Evolutionary conservation across 2,113 vertebrate species (phyloP).

Genomic region (Perca schrenkii): DNA sequence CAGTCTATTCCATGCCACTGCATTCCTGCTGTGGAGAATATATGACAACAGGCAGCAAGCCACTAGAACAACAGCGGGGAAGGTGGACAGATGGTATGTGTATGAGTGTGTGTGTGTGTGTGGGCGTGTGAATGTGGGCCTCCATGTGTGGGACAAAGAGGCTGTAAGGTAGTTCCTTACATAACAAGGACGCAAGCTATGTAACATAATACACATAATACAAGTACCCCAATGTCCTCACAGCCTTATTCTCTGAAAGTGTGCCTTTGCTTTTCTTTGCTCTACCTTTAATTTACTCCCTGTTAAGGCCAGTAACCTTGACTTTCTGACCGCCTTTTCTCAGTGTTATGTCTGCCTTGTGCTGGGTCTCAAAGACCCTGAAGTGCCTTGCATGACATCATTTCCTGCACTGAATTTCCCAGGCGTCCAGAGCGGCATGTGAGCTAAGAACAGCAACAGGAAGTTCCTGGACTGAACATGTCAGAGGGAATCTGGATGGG

Average conservation of each 20-base stretch:
- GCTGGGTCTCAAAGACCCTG: slow-evolving; percentile 51
- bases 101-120: slow-evolving; percentile 10
- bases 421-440: slow-evolving; percentile 49
- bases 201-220: slow-evolving; percentile 63
- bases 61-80: slow-evolving; percentile 54
- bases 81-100: slow-evolving; percentile 53
- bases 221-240: slow-evolving; percentile 48
- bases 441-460: slow-evolving; percentile 73
- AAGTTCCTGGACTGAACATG: slow-evolving; percentile 63
- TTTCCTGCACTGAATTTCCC: slow-evolving; percentile 79
- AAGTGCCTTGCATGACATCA: slow-evolving; percentile 70
- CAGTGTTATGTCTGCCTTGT: slow-evolving; percentile 43
- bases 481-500: slow-evolving; percentile 49
- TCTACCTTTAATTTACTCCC: slow-evolving; percentile 59
- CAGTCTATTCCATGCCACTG: slow-evolving; percentile 36
- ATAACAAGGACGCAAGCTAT: slow-evolving; percentile 55
- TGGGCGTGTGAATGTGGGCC: slow-evolving; percentile 33
- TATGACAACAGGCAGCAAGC: slow-evolving; percentile 61
- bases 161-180: slow-evolving; percentile 55
- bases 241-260: slow-evolving; percentile 31
- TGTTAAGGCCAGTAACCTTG: slow-evolving; percentile 36
- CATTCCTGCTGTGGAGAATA: slow-evolving; percentile 65
- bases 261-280: slow-evolving; percentile 38
- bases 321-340: slow-evolving; percentile 50
- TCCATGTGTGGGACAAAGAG: slow-evolving; percentile 45